These are phyloP conservation scores for Petromus typicus DNA, from an alignment of 2,113 vertebrate genomes.

Conservation along the genomic window DNA sequence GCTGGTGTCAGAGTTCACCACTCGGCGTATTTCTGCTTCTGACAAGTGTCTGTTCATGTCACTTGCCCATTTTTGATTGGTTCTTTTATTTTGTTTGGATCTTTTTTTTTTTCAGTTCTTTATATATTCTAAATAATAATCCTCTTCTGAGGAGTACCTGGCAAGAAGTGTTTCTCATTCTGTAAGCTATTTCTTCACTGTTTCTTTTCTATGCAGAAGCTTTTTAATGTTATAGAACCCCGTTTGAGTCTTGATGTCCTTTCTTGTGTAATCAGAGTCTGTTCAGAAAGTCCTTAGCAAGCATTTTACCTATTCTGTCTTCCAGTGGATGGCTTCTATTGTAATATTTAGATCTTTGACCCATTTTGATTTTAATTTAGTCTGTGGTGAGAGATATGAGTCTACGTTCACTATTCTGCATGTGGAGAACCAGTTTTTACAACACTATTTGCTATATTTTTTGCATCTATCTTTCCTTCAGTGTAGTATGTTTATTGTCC, in stretches of 20 bases:
- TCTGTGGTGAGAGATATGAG: background rate
- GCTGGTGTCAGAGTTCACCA: background rate
- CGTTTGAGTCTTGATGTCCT: background rate
- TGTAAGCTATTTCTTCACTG: background rate
- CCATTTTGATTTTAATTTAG: background rate
- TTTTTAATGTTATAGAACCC: background rate
- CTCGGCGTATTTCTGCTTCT: background rate
- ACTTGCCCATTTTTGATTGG: background rate
- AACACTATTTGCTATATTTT: background rate
- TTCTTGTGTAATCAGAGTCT: background rate
- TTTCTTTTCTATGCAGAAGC: background rate
- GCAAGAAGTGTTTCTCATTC: background rate
- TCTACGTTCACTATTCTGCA: background rate
- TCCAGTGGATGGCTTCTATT: background rate
- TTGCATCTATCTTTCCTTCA: background rate
- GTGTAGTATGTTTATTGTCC: background rate
- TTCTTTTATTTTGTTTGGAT: background rate
- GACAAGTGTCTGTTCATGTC: background rate
- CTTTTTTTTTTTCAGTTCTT: background rate
- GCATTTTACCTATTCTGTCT: background rate
- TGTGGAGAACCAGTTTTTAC: background rate
- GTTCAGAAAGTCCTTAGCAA: background rate
- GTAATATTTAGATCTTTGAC: background rate
- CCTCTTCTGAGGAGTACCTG: background rate
- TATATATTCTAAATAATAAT: background rate